phyloP scores from a whole-genome alignment of 2,888 invertebrate genomes.

The Diogma glabrata region DNA sequence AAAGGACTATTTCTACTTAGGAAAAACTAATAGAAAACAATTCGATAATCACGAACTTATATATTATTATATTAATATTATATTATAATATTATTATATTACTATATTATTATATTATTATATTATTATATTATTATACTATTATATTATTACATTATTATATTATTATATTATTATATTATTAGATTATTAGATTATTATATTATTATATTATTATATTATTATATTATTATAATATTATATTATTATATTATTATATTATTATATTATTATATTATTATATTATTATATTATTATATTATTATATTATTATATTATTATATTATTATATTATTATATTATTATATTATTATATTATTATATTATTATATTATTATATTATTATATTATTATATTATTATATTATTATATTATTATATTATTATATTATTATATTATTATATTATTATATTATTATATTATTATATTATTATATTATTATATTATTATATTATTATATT shows the following conservation, averaged over 20 bases:
- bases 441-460: neutral
- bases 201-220: neutral
- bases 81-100: no score
- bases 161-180: no score
- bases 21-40: no score
- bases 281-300: neutral
- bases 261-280: neutral
- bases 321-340: neutral
- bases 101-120: no score
- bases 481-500: neutral
- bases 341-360: neutral
- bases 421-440: neutral
- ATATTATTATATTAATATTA: no score
- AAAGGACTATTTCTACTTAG: no score
- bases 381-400: neutral
- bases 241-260: neutral
- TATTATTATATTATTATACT: no score
- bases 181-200: neutral
- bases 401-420: neutral
- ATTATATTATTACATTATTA: no score
- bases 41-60: no score
- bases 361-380: neutral
- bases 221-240: neutral
- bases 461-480: neutral
- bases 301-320: neutral